Percentiles rank a stretch among this genome's conserved stretches.
These are phyloP conservation scores for Charadrius vociferus DNA, from an alignment of 2,113 vertebrate genomes.

Conservation along the genomic window DNA sequence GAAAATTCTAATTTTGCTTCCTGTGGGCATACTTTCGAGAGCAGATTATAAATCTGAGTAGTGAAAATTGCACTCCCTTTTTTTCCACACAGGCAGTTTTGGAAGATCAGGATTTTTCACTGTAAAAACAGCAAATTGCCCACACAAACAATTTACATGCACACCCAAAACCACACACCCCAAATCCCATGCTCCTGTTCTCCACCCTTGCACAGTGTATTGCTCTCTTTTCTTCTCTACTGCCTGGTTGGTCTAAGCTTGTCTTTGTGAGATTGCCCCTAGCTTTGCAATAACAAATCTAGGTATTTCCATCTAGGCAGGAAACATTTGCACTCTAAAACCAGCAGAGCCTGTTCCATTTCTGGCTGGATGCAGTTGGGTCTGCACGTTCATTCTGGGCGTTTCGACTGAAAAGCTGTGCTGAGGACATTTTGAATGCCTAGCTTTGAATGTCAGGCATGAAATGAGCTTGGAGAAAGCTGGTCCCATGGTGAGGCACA, in stretches of 20 bases:
- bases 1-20: slow-evolving; percentile 44
- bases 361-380: background rate
- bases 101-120: slow-evolving; percentile 33
- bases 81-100: slow-evolving; percentile 25
- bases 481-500: fast-evolving
- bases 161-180: slow-evolving; percentile 48
- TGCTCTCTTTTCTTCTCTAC: background rate
- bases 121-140: slow-evolving; percentile 37
- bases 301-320: background rate
- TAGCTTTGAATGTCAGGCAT: background rate
- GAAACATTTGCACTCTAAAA: background rate
- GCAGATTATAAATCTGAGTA: slow-evolving; percentile 54
- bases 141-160: slow-evolving; percentile 51
- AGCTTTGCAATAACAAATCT: background rate
- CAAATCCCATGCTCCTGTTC: slow-evolving; percentile 13
- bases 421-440: background rate
- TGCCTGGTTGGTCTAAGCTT: background rate
- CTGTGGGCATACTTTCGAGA: slow-evolving; percentile 47
- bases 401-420: background rate
- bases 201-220: background rate
- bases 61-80: slow-evolving; percentile 14
- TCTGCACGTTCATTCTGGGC: background rate
- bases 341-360: background rate
- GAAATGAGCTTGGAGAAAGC: background rate
- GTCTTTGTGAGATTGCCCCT: background rate